Conservation (phyloP, 2,888 invertebrate species). For the Priocnemis perturbator region DNA sequence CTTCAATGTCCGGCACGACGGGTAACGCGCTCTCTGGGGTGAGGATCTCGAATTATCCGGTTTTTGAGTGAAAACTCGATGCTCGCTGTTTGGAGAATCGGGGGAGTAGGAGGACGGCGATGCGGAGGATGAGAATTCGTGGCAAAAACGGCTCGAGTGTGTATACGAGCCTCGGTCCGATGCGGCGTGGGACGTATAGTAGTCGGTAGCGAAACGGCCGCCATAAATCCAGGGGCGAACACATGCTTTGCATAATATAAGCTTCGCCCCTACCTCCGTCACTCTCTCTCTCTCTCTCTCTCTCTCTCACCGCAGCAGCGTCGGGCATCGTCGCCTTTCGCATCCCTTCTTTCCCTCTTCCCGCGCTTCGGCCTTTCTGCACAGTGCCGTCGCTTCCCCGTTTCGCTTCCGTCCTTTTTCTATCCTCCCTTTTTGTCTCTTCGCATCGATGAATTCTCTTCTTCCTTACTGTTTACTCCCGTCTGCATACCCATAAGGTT, state of each 20-base stretch:
- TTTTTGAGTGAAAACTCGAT: constrained; percentile 14
- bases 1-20: constrained; percentile 10
- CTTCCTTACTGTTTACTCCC: constrained; percentile 33
- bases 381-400: too few species aligned
- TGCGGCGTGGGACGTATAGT: constrained; percentile 49
- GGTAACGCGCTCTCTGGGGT: constrained; percentile 18
- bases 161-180: constrained; percentile 27
- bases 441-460: constrained; percentile 37
- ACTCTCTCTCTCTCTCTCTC: constrained; percentile 41
- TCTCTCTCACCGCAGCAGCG: constrained; percentile 14
- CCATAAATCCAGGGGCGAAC: constrained; percentile 70
- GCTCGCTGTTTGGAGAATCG: too few species aligned
- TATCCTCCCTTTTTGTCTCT: constrained; percentile 38
- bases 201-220: constrained; percentile 68
- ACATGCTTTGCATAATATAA: constrained; percentile 74
- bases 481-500: constrained; percentile 11
- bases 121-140: constrained; percentile 18
- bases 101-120: too few species aligned
- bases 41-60: constrained; percentile 36
- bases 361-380: not conserved
- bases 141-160: constrained; percentile 47
- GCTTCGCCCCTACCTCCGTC: constrained; percentile 59
- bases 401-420: constrained; percentile 24
- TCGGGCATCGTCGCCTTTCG: constrained; percentile 13
- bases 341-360: constrained; percentile 22